These are phyloP conservation scores for Sarcophaga carnaria DNA, from an alignment of 2,888 invertebrate species.

Conservation along the genomic window DNA sequence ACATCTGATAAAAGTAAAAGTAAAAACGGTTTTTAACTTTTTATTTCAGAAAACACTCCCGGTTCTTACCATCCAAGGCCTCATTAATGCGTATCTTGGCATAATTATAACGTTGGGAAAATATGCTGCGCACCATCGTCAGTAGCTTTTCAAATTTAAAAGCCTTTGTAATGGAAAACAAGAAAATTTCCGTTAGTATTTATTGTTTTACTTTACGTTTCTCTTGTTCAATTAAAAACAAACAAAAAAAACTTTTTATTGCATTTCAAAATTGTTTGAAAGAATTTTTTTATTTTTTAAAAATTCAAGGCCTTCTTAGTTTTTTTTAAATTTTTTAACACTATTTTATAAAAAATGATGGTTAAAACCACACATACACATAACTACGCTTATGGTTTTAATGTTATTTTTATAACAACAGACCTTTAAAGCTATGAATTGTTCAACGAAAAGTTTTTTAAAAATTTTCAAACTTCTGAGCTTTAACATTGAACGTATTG, in stretches of 20 bases:
- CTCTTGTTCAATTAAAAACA: slow-evolving; percentile 34
- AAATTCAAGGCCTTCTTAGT: slow-evolving; percentile 67
- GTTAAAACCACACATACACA: neutral
- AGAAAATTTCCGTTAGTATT: slow-evolving; percentile 22
- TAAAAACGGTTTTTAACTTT: neutral
- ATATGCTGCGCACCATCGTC: slow-evolving; percentile 76
- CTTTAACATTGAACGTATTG: no score
- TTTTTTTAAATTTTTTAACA: slow-evolving; percentile 16
- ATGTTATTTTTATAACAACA: slow-evolving; percentile 9
- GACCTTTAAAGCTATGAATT: slow-evolving; percentile 16
- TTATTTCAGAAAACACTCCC: slow-evolving; percentile 4
- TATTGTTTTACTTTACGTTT: slow-evolving; percentile 28
- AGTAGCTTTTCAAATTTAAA: neutral
- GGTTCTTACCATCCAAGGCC: slow-evolving; percentile 73
- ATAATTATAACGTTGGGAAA: slow-evolving; percentile 75
- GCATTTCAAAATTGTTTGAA: slow-evolving; percentile 16
- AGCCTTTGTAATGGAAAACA: neutral
- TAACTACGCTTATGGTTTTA: neutral
- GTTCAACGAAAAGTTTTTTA: no score
- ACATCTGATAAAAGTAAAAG: slow-evolving; percentile 68
- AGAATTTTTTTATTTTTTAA: slow-evolving; percentile 28
- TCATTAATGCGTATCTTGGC: slow-evolving; percentile 73
- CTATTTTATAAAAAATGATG: neutral
- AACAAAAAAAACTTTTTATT: slow-evolving; percentile 49
- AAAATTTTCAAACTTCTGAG: no score